phyloP scores from a whole-genome alignment of 1,140 invertebrate genomes.

The Drosophila pectinifera region DNA sequence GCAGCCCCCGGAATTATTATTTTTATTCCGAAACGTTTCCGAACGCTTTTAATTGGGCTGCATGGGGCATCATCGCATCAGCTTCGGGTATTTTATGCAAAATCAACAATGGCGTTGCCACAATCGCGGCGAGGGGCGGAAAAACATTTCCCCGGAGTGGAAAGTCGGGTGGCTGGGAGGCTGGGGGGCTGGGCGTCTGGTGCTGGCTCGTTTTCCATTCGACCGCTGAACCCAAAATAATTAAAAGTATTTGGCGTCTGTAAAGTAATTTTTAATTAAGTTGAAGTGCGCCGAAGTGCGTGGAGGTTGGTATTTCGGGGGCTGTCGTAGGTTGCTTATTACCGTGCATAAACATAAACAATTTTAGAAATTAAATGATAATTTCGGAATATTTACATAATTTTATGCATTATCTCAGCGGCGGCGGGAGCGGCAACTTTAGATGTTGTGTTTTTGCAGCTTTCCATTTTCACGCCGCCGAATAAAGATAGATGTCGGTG shows the following conservation, averaged over 20 bases:
- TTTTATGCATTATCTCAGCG: constrained; percentile 76
- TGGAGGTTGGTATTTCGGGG: constrained; percentile 2
- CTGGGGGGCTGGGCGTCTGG: constrained; percentile 3
- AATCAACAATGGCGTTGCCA: constrained; percentile 46
- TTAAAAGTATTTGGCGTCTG: constrained; percentile 83
- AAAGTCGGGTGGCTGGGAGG: not conserved
- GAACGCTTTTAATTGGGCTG: constrained; percentile 52
- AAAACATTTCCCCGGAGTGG: constrained; percentile 35
- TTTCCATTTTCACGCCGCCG: constrained; percentile 46
- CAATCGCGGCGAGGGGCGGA: constrained; percentile 16
- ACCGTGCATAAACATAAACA: constrained; percentile 81
- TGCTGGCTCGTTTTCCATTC: constrained; percentile 62
- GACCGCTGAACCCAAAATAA: constrained; percentile 81
- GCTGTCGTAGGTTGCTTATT: constrained; percentile 69
- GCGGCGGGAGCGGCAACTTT: constrained; percentile 20
- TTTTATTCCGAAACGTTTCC: constrained; percentile 52
- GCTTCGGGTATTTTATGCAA: constrained; percentile 49
- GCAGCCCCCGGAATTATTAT: constrained; percentile 44
- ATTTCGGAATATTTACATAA: constrained; percentile 81
- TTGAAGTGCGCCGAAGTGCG: constrained; percentile 75
- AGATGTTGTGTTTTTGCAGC: constrained; percentile 41
- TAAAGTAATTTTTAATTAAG: constrained; percentile 84
- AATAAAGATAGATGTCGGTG: constrained; percentile 52
- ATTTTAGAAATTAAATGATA: constrained; percentile 84
- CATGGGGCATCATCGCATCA: constrained; percentile 49